These are phyloP conservation scores for Lerista edwardsae DNA, from an alignment of 2,797 vertebrate species.

Conservation along the genomic window DNA sequence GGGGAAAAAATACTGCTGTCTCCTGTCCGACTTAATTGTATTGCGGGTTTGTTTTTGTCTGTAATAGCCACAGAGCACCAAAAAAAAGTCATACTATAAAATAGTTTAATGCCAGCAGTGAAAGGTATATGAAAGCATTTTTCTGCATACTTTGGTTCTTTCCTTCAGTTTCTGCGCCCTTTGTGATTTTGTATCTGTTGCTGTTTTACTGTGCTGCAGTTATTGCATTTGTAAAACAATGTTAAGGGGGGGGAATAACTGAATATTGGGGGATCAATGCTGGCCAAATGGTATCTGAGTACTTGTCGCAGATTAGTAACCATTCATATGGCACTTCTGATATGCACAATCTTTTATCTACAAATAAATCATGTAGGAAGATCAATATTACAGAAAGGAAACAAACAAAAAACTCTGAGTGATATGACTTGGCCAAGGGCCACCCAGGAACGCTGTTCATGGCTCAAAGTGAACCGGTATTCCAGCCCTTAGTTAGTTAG, in stretches of 20 bases:
- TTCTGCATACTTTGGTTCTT: not conserved
- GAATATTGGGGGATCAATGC: not conserved
- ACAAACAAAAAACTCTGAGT: not conserved
- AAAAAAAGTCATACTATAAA: not conserved
- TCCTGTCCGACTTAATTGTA: not conserved
- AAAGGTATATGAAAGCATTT: not conserved
- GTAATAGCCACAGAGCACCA: not conserved
- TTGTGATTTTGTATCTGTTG: not conserved
- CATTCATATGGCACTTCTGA: not conserved
- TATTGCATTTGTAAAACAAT: not conserved
- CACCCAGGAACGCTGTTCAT: not conserved
- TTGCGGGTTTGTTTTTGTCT: not conserved
- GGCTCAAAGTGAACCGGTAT: not conserved
- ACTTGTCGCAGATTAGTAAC: not conserved
- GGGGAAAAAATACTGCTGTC: not conserved
- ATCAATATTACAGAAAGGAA: not conserved
- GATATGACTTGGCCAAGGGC: not conserved
- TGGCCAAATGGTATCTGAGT: not conserved
- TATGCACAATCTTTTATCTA: not conserved
- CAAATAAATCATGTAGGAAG: not conserved
- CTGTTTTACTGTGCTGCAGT: not conserved
- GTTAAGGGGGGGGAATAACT: not conserved
- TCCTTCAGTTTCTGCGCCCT: not conserved
- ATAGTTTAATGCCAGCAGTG: not conserved
- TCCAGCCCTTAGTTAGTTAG: not conserved